Base-by-base conservation (phyloP, 2,888 invertebrate species). In the Plebejus melissa region DNA sequence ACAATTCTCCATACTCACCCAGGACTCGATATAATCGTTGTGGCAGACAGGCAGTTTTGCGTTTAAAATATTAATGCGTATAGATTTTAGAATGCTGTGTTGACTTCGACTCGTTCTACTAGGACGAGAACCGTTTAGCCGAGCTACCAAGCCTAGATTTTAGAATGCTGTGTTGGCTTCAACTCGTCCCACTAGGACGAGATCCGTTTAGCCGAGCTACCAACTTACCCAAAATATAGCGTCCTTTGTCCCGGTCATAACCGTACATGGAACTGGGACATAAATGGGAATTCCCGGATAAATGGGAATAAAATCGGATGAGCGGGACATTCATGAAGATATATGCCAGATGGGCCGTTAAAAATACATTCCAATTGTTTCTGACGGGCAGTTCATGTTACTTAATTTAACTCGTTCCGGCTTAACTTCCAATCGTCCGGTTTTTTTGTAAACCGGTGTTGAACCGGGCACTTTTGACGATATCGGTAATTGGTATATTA, bases 271-370 rank as follows among this genome's bases (percentile, higher is more conserved):
- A 36, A 65, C 13, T 36, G 32, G 32, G 65, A 32, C 60, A 65
- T 65, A 65, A 65, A 65, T 65, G 65, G 65, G 13, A 65, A 32
- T 65, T 65, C 65, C 65, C 32, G 65, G 32, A 65, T 65, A 65
- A 65, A 65, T 65, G 65, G 65, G 32, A 65, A 72, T 72, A 72
- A 72, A 72, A 72, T 54, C 32, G 72, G 50, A 72, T 72, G 72
- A 65, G 71, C 46, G 32, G 72, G 50, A 72, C 72, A 11, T 72
- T 72, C 72, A 72, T 22, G 70, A 28, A 50, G 71, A 72, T 72
- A 54, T 72, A 54, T 50, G 13, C 65, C 65, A 65, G 65, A 36
- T 36, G 65, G 65, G 65, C 11, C 36, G 50, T 28, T 72, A 28
- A 71, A 71, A 71, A 71, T 46, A 71, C 71, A 46, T 71, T 71